Base-by-base conservation (phyloP, 2,797 vertebrate species). In the Adrianichthys oophorus region DNA sequence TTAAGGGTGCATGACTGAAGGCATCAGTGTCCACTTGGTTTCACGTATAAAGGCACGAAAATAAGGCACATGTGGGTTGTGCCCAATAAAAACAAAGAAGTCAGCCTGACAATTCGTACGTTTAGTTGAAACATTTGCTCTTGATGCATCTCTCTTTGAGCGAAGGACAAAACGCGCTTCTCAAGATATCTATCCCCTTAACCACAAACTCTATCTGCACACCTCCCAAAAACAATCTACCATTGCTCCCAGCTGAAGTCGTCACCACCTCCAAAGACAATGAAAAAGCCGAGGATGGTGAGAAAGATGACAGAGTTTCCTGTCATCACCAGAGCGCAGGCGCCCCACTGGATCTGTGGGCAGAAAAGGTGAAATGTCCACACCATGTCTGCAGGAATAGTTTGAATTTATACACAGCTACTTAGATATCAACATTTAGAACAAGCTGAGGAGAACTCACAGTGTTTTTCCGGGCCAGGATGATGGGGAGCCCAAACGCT, bases 211-310 rank as follows among this genome's bases (percentile, higher is more conserved):
- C 59, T 41, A 16, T 65, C 47, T 29, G 51, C 68, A 44, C 37
- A 23, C 52, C 40, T 50, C 71, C 43, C 55, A 41, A 41, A 19
- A 19, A 32, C 54, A 5, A 51, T 82, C 91, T 95, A 97, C 95
- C 96, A 97, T 87, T 96, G 95, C 59, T 99, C 96, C 95, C 95
- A 99, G 89, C 93, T 94, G 78, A 98, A 98, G 80, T 98, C 97
- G 63, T 98, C 96, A 61, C 95, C 80, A 1, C 87, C 87, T 67
- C 95, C 97, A 70, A 99, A 99, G 17, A 98, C 90, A 1, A 96
- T 72, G 80, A 98, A 98, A 84, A 98, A 98, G 51, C 96, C 95
- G 44, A 98, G 86, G 81, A 99, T 96, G 21, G 96, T 98, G 72
- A 95, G 80, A 87, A 98, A 98, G 90, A 98, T 96, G 51, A 99